Conservation (phyloP, 2,113 vertebrate species). For the Tenrec ecaudatus region DNA sequence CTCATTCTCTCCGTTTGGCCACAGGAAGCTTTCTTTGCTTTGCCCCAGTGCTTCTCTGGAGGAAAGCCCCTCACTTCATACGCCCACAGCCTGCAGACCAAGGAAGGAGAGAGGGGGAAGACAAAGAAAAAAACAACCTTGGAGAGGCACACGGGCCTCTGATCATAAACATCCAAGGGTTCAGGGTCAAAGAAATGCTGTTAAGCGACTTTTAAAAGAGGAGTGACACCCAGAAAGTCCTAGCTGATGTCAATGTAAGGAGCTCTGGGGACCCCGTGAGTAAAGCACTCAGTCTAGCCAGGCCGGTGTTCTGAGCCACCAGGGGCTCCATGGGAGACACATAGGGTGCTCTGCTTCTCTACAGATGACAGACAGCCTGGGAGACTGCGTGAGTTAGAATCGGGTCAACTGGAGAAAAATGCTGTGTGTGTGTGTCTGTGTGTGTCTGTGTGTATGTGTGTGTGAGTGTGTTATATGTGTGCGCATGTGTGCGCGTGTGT, state of each 20-base stretch:
- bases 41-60: constrained; percentile 80
- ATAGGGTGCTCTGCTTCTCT: background rate
- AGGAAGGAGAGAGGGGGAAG: constrained; percentile 32
- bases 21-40: constrained; percentile 76
- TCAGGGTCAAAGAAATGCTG: constrained; percentile 65
- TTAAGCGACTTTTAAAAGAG: background rate
- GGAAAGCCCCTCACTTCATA: constrained; percentile 78
- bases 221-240: background rate
- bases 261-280: background rate
- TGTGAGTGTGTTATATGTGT: no score
- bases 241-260: background rate
- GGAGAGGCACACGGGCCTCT: constrained; percentile 72
- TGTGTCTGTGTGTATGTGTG: no score
- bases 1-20: constrained; percentile 75
- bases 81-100: constrained; percentile 78
- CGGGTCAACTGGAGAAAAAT: no score
- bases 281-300: background rate
- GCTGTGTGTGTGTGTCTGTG: no score
- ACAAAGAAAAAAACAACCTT: constrained; percentile 51
- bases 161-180: constrained; percentile 73
- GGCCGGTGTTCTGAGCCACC: background rate
- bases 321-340: background rate
- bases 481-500: no score
- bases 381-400: background rate
- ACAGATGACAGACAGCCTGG: background rate